Base-by-base conservation (phyloP, 2,888 invertebrate species). In the Hypolimnas misippus region DNA sequence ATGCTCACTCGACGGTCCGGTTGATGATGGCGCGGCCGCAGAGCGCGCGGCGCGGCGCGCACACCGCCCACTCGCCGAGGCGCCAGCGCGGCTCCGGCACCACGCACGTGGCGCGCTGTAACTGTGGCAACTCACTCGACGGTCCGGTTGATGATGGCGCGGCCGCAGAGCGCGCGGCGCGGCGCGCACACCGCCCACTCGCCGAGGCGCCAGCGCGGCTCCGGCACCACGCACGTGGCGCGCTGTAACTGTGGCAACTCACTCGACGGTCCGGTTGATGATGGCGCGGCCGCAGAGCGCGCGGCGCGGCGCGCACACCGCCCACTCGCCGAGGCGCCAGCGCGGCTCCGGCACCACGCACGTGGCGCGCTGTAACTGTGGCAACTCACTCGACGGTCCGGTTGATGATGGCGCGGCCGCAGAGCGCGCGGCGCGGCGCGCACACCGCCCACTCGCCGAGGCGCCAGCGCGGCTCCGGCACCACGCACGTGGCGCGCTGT, bases 131-230 rank as follows among this genome's bases (percentile, higher is more conserved):
- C 25, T 25, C 25, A 25, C 25, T 77, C 75, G 64, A 89, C 86
- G 33, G 86, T 88, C 49, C 91, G 73, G 73, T 88, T 88, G 72
- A 89, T 79, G 67, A 89, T 66, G 42, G 89, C 86, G 0, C 82
- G 79, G 0, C 91, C 91, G 63, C 91, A 91, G 12, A 89, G 84
- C 25, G 87, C 76, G 19, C 78, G 78, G 0, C 73, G 78, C 35
- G 91, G 89, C 8, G 86, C 79, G 69, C 91, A 92, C 46, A 78
- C 80, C 8, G 82, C 57, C 91, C 91, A 92, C 57, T 84, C 87
- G 65, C 83, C 79, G 50, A 82, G 65, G 52, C 72, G 63, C 91
- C 91, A 91, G 65, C 86, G 82, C 67, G 89, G 87, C 69, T 81
- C 84, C 4, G 81, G 73, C 67, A 86, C 83, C 5, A 70, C 74